Evolutionary conservation across 2,797 vertebrate genomes (phyloP).

Genomic region (Orestias chungarensis): DNA sequence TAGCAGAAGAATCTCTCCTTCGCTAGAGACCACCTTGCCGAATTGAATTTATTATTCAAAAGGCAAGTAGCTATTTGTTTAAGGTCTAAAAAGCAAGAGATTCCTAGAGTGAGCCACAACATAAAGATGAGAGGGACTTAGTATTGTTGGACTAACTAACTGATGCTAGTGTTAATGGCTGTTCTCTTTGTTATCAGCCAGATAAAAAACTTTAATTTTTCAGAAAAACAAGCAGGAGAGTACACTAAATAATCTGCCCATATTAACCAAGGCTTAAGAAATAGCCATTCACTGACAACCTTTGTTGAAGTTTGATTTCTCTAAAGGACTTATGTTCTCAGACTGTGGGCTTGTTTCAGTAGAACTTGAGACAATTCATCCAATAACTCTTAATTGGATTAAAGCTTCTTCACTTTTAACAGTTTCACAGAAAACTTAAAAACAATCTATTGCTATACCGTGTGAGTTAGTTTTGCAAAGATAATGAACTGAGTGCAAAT

Average conservation of each 20-base stretch:
- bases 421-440: background rate
- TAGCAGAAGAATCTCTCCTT: background rate
- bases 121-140: background rate
- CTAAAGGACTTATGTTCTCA: too few species aligned
- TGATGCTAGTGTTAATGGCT: background rate
- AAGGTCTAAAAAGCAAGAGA: background rate
- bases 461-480: background rate
- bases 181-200: background rate
- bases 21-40: background rate
- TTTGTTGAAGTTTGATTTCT: too few species aligned
- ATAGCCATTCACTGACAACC: too few species aligned
- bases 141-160: background rate
- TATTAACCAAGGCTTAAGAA: too few species aligned
- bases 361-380: too few species aligned
- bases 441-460: background rate
- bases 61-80: background rate
- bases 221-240: too few species aligned
- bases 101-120: background rate
- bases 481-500: background rate
- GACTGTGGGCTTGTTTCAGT: too few species aligned
- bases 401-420: background rate
- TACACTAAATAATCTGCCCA: too few species aligned
- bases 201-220: too few species aligned
- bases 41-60: background rate
- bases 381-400: too few species aligned